These are phyloP conservation scores for Pluvialis apricaria DNA, from an alignment of 2,113 vertebrate species.

Conservation along the genomic window DNA sequence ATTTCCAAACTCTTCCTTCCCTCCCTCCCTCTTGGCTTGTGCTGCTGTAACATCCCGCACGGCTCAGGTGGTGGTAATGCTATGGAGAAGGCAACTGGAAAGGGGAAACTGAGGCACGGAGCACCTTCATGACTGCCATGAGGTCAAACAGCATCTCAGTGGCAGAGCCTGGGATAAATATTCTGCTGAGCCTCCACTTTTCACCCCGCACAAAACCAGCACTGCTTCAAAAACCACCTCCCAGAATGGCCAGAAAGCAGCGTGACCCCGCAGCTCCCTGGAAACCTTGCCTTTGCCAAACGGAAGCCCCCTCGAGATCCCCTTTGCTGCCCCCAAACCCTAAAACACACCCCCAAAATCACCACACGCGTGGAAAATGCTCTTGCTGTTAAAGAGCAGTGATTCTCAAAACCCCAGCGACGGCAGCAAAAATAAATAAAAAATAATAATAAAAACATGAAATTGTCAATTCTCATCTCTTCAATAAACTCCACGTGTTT, in stretches of 20 bases:
- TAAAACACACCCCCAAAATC: not conserved
- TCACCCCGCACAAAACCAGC: not conserved
- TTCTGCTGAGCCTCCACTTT: not conserved
- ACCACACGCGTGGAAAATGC: fast-evolving
- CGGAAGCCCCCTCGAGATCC: not conserved
- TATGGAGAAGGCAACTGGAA: not conserved
- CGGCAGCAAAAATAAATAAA: not conserved
- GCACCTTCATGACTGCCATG: fast-evolving
- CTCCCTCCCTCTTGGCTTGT: not conserved
- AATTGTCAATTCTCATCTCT: not conserved
- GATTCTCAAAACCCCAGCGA: not conserved
- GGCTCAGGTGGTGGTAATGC: fast-evolving
- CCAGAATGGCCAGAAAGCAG: not conserved
- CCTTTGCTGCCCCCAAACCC: not conserved
- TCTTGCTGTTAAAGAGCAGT: fast-evolving
- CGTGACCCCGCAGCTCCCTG: not conserved
- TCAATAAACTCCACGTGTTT: not conserved
- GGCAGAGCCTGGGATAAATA: not conserved
- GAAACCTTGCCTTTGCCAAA: not conserved
- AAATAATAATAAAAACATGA: not conserved
- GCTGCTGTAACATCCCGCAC: not conserved
- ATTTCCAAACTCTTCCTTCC: not conserved
- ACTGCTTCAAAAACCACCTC: not conserved
- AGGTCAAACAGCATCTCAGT: not conserved
- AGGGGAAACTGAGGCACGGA: not conserved